phyloP scores from a whole-genome alignment of 2,113 vertebrate species.

The Microcebus lehilahytsara region DNA sequence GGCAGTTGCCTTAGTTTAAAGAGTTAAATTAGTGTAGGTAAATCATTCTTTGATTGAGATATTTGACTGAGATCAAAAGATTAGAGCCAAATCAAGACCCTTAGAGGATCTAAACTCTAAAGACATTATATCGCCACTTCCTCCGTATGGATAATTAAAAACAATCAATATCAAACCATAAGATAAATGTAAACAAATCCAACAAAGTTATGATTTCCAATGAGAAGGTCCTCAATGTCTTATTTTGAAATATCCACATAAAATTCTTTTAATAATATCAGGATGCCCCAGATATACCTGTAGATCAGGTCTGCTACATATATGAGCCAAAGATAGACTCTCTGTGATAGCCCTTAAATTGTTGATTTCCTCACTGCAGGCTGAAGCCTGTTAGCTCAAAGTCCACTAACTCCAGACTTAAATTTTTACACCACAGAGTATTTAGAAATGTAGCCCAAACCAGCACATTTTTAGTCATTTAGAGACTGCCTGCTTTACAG shows the following conservation, averaged over 20 bases:
- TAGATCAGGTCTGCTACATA: background rate
- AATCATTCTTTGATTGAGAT: background rate
- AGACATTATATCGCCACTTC: background rate
- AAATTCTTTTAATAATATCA: background rate
- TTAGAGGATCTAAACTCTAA: background rate
- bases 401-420: background rate
- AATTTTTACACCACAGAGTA: background rate
- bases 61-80: background rate
- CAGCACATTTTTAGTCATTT: background rate
- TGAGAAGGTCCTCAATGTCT: background rate
- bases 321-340: background rate
- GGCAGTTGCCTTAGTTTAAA: background rate
- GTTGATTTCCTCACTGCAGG: background rate
- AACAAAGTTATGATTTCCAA: background rate
- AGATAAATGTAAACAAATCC: background rate
- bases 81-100: background rate
- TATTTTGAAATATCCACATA: background rate
- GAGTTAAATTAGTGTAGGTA: background rate
- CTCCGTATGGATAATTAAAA: background rate
- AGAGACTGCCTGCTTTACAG: background rate
- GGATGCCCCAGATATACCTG: background rate
- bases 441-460: background rate
- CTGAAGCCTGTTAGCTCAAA: background rate
- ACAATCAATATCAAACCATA: background rate
- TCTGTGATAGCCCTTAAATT: background rate